A percentile compares a stretch with the other conserved stretches of the same genome.
Evolutionary conservation across 1,140 invertebrate genomes (phyloP).

Genomic region (Melipona quadrifasciata): DNA sequence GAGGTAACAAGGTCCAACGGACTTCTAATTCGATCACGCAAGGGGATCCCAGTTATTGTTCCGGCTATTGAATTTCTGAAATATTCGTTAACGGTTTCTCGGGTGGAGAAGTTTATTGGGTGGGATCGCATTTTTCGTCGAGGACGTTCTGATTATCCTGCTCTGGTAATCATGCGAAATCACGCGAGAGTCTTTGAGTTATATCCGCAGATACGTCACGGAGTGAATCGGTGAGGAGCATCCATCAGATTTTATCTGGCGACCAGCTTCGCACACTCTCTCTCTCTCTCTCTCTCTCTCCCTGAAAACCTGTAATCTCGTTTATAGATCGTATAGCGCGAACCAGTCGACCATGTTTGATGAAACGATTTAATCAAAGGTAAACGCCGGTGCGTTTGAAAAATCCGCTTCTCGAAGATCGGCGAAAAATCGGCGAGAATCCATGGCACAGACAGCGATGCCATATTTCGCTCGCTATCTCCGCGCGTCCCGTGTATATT

Average conservation of each 20-base stretch:
- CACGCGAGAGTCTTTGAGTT: conserved; percentile 61
- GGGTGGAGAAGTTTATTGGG: background rate
- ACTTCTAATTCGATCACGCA: too few relatives aligned
- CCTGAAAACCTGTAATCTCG: conserved; percentile 38
- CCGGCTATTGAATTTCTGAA: too few relatives aligned
- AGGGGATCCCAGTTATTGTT: background rate
- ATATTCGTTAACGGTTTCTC: background rate
- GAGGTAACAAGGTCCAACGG: too few relatives aligned
- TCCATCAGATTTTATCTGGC: conserved; percentile 66
- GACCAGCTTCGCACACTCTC: background rate
- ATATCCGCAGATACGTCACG: conserved; percentile 52
- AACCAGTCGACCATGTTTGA: conserved; percentile 48
- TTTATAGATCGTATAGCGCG: conserved; percentile 30
- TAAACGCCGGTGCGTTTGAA: conserved; percentile 36
- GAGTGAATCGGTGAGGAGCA: conserved; percentile 57
- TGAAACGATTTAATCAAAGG: conserved; percentile 62
- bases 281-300: background rate
- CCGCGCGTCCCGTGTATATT: conserved; percentile 63
- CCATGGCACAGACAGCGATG: too few relatives aligned
- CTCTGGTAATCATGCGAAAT: conserved; percentile 55
- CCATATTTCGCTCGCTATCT: conserved; percentile 62
- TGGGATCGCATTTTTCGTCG: conserved; percentile 28
- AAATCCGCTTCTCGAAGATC: conserved; percentile 7
- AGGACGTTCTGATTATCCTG: conserved; percentile 29
- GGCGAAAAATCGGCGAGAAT: background rate